Evolutionary conservation across 2,888 invertebrate species (phyloP).

Genomic region (Patella caerulea): DNA sequence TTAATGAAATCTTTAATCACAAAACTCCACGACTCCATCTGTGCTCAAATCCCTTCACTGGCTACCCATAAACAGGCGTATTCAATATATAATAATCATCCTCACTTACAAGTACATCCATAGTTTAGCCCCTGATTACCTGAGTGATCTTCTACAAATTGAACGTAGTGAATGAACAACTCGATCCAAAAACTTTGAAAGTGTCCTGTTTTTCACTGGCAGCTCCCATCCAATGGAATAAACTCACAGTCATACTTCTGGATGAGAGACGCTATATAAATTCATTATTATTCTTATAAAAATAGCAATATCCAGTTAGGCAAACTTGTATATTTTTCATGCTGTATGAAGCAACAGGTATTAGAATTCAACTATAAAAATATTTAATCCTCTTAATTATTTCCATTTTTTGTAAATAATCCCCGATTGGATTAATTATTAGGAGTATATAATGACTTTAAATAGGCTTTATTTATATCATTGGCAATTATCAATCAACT

Average conservation of each 20-base stretch:
- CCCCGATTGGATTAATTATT: no score
- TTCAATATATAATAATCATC: background rate
- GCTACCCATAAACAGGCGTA: background rate
- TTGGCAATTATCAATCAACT: no score
- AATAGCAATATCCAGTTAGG: no score
- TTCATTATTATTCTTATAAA: no score
- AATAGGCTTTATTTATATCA: no score
- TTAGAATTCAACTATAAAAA: no score
- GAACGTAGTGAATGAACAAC: background rate
- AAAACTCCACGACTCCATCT: background rate
- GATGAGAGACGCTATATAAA: background rate
- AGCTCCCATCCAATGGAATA: constrained; percentile 14
- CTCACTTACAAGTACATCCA: constrained; percentile 9
- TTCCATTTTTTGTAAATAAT: no score
- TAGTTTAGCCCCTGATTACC: background rate
- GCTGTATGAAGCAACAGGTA: no score
- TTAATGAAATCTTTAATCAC: background rate
- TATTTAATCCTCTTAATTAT: no score
- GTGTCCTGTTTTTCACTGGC: background rate
- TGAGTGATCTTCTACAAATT: background rate
- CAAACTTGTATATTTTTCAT: no score
- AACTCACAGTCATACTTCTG: background rate
- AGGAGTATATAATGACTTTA: no score
- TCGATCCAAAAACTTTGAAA: background rate
- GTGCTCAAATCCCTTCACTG: background rate